These are phyloP conservation scores for Caenorhabditis sp. DNA, from an alignment of 2,888 invertebrate genomes.

Conservation along the genomic window DNA sequence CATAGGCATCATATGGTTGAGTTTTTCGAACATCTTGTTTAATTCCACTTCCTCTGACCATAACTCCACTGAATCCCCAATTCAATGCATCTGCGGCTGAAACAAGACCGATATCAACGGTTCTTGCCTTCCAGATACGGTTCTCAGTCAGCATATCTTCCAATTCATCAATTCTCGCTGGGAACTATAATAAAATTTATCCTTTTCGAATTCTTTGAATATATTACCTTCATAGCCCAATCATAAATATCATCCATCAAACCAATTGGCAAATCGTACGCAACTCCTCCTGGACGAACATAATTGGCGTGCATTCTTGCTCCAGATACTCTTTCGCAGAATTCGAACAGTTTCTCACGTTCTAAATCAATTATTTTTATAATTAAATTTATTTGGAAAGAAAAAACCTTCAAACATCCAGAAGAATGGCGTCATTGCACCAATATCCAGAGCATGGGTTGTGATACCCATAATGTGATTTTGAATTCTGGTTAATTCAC, in stretches of 20 bases:
- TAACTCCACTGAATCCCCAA: conserved; percentile 94
- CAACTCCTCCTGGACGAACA: conserved; percentile 94
- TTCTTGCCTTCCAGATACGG: conserved; percentile 90
- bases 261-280: conserved; percentile 90
- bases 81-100: conserved; percentile 91
- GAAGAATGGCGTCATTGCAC: conserved; percentile 97
- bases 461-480: conserved; percentile 98
- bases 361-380: conserved; percentile 4
- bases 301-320: conserved; percentile 99
- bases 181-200: conserved; percentile 76
- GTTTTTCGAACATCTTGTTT: conserved; percentile 97
- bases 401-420: conserved; percentile 91
- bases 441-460: conserved; percentile 93
- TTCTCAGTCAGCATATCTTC: conserved; percentile 92
- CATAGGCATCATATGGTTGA: conserved; percentile 96
- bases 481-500: conserved; percentile 90
- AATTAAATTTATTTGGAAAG: conserved; percentile 73
- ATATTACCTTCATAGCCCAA: conserved; percentile 78
- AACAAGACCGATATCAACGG: conserved; percentile 83
- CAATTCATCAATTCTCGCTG: conserved; percentile 91
- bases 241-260: conserved; percentile 96
- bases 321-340: conserved; percentile 95
- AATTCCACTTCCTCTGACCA: conserved; percentile 96
- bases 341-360: conserved; percentile 83
- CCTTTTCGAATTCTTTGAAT: no score